A percentile compares a stretch with the other conserved stretches of the same genome.
Conservation (phyloP, 2,888 invertebrate species). For the Campoplex nolae region DNA sequence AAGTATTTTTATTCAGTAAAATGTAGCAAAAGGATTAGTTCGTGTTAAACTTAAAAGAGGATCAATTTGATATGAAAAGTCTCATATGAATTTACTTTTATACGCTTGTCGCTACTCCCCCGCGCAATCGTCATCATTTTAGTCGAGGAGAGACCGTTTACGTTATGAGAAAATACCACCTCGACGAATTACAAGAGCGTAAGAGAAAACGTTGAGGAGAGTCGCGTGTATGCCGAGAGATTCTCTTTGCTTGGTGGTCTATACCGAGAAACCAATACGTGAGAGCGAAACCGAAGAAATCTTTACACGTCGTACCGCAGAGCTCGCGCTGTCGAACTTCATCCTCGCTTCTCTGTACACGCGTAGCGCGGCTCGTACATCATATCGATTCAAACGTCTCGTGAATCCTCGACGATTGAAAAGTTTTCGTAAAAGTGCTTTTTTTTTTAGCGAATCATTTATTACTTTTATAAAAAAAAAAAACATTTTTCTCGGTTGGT, state of each 20-base stretch:
- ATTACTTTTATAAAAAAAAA: background rate
- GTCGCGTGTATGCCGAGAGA: slow-evolving; percentile 54
- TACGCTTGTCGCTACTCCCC: slow-evolving; percentile 33
- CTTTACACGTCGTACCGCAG: slow-evolving; percentile 59
- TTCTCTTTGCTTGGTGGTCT: slow-evolving; percentile 45
- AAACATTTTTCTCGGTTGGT: background rate
- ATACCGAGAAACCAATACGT: slow-evolving; percentile 58
- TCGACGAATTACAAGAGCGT: slow-evolving; percentile 50
- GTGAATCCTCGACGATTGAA: background rate
- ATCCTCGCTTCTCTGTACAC: slow-evolving; percentile 45
- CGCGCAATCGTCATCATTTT: slow-evolving; percentile 61
- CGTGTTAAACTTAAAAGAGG: background rate
- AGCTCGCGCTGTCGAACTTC: slow-evolving; percentile 54
- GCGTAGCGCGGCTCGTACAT: slow-evolving; percentile 33
- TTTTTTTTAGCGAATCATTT: background rate
- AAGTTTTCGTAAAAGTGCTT: background rate
- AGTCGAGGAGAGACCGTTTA: slow-evolving; percentile 42
- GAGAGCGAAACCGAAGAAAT: slow-evolving; percentile 61
- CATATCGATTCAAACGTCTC: background rate
- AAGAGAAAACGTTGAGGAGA: slow-evolving; percentile 58
- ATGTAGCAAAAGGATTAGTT: no score
- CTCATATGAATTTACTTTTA: background rate
- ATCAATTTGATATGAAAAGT: background rate
- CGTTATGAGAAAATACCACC: slow-evolving; percentile 56
- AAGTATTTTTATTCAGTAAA: background rate